Conservation (phyloP, 64 coral and sea anemone species). For the Stichodactyla mertensii region DNA sequence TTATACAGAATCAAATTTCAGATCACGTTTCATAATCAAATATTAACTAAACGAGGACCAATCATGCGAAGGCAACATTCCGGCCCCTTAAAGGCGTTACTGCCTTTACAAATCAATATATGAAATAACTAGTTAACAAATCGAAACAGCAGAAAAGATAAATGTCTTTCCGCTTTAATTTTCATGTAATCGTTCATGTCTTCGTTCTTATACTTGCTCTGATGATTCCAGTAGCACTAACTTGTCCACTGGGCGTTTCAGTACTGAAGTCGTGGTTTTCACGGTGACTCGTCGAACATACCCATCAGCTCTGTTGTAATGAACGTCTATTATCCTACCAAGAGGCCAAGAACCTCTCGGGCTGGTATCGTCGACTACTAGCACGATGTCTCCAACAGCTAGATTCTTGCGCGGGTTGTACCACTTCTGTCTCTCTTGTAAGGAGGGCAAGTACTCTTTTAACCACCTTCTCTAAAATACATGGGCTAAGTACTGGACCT, state of each 20-base stretch:
- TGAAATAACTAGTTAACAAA: background rate
- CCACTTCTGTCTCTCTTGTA: constrained; percentile 29
- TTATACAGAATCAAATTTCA: no score
- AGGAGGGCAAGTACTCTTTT: constrained; percentile 10
- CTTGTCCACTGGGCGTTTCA: background rate
- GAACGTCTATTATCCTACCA: background rate
- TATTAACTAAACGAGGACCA: no score
- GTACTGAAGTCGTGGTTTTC: background rate
- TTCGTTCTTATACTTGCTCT: background rate
- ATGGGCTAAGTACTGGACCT: constrained; percentile 10
- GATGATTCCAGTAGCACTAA: background rate
- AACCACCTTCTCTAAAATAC: constrained; percentile 18
- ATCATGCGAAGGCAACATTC: background rate
- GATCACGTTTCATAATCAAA: no score
- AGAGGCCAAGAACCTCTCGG: constrained; percentile 10
- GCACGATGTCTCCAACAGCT: constrained; percentile 10
- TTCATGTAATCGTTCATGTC: background rate
- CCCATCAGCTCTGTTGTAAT: background rate
- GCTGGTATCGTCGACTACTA: constrained; percentile 3
- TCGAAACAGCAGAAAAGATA: background rate
- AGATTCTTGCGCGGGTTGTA: background rate
- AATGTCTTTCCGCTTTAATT: background rate
- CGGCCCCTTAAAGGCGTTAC: constrained; percentile 4
- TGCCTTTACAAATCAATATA: background rate
- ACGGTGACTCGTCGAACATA: background rate